These are phyloP conservation scores for Drosophila formosana DNA, from an alignment of 2,888 invertebrate species.

Conservation along the genomic window DNA sequence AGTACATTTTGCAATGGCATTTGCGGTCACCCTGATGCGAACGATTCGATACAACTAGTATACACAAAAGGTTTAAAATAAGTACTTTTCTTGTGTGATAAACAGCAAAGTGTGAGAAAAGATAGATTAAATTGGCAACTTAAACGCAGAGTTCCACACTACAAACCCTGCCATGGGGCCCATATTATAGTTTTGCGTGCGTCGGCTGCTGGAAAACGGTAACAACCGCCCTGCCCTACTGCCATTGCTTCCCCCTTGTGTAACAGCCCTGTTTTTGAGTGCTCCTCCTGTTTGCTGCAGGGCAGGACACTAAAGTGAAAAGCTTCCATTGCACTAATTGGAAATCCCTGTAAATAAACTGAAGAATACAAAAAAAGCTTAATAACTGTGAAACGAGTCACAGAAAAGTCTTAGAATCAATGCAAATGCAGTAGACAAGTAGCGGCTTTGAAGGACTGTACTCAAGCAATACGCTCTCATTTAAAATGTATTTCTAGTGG, in stretches of 20 bases:
- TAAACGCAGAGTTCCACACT: conserved; percentile 36
- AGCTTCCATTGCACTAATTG: conserved; percentile 29
- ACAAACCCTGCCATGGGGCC: conserved; percentile 51
- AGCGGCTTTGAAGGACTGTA: conserved; percentile 38
- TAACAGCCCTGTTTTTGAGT: conserved; percentile 63
- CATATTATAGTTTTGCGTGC: conserved; percentile 64
- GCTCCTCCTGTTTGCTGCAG: conserved; percentile 39
- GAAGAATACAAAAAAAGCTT: neutral
- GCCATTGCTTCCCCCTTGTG: conserved; percentile 61
- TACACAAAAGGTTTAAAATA: conserved; percentile 78
- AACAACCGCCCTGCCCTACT: conserved; percentile 68
- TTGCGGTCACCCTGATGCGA: conserved; percentile 40
- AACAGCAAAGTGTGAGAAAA: conserved; percentile 46
- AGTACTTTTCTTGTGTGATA: conserved; percentile 70
- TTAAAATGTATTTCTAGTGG: conserved; percentile 50
- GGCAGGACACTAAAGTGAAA: conserved; percentile 57
- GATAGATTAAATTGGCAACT: conserved; percentile 45
- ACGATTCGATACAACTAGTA: conserved; percentile 62
- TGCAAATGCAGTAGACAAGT: conserved; percentile 1
- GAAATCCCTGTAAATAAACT: conserved; percentile 26
- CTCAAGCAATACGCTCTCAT: conserved; percentile 9
- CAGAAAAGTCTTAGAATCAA: conserved; percentile 18
- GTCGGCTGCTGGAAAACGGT: conserved; percentile 74
- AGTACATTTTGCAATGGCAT: neutral
- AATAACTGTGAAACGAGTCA: neutral